A percentile compares a stretch with the other conserved stretches of the same genome.
phyloP scores from a whole-genome alignment of 2,113 vertebrate genomes.

The Pristiophorus japonicus region DNA sequence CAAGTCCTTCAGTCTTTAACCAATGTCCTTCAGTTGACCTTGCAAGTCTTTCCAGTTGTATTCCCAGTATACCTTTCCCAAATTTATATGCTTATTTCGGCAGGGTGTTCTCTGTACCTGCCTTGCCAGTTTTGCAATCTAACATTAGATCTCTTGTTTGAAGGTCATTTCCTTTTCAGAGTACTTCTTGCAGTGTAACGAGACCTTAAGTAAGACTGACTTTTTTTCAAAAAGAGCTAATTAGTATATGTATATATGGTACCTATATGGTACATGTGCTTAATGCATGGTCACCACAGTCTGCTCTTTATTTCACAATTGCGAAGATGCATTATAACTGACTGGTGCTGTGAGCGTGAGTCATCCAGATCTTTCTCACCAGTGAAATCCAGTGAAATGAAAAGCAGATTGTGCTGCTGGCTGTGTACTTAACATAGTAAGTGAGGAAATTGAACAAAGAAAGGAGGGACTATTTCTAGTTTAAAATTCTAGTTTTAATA shows the following conservation, averaged over 20 bases:
- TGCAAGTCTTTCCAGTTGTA: background rate
- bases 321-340: constrained; percentile 31
- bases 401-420: constrained; percentile 32
- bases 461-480: background rate
- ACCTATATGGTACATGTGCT: background rate
- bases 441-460: constrained; percentile 14
- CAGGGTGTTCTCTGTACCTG: background rate
- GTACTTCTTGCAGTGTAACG: background rate
- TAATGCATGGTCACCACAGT: constrained; percentile 1
- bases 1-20: background rate
- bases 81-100: background rate
- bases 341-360: constrained; percentile 20
- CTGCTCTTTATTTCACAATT: constrained; percentile 35
- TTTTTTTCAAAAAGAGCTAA: too few relatives aligned
- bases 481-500: constrained; percentile 29
- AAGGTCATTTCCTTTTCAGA: background rate
- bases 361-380: constrained; percentile 35
- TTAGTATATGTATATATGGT: too few relatives aligned
- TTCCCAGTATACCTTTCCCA: background rate
- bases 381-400: constrained; percentile 36
- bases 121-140: background rate
- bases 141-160: background rate
- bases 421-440: constrained; percentile 28
- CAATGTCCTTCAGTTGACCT: constrained; percentile 26
- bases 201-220: too few relatives aligned